Conservation (phyloP, 2,888 invertebrate species). For the Ophion ellenae region DNA sequence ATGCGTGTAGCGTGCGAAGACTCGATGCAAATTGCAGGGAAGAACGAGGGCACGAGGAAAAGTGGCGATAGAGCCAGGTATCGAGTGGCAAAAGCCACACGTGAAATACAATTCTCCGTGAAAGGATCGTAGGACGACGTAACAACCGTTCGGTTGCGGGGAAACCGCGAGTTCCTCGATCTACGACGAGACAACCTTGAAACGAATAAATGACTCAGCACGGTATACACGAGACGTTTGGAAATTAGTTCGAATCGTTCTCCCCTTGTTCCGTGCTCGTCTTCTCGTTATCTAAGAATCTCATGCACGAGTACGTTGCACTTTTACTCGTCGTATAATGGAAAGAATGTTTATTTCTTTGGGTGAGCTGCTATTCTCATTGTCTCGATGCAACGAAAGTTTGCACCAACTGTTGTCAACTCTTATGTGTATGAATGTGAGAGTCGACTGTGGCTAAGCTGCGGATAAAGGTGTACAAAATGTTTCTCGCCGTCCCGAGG, state of each 20-base stretch:
- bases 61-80: constrained; percentile 10
- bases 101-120: constrained; percentile 46
- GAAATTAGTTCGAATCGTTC: neutral
- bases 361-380: too few species aligned
- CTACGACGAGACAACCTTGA: constrained; percentile 26
- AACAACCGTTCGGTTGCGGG: constrained; percentile 10
- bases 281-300: constrained; percentile 31
- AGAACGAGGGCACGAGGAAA: constrained; percentile 35
- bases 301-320: constrained; percentile 23
- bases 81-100: constrained; percentile 21
- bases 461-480: constrained; percentile 35
- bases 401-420: neutral
- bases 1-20: neutral
- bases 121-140: constrained; percentile 26
- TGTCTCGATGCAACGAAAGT: neutral
- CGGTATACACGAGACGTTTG: neutral
- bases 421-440: too few species aligned
- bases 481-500: constrained; percentile 30
- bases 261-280: neutral
- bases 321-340: constrained; percentile 37
- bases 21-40: constrained; percentile 33
- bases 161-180: constrained; percentile 28
- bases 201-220: constrained; percentile 41
- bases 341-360: neutral
- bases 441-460: constrained; percentile 3